These are phyloP conservation scores for Drosophila monieri DNA, from an alignment of 2,888 invertebrate species.

Conservation along the genomic window DNA sequence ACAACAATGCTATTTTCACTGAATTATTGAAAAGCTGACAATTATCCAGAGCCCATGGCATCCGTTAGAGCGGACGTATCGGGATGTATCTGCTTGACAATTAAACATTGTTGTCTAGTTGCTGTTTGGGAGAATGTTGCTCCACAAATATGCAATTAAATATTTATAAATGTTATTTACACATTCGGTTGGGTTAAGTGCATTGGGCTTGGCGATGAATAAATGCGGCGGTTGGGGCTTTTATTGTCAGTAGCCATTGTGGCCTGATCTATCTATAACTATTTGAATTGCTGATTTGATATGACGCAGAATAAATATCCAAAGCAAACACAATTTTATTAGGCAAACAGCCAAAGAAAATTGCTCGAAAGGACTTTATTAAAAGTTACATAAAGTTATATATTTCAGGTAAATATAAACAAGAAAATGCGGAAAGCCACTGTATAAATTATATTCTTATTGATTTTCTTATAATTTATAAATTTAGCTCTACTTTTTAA, in stretches of 20 bases:
- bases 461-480: not conserved
- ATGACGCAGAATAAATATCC: conserved; percentile 18
- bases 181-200: conserved; percentile 34
- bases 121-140: conserved; percentile 22
- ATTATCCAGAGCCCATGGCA: conserved; percentile 45
- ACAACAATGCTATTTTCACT: conserved; percentile 41
- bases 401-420: conserved; percentile 7
- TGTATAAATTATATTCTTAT: not conserved
- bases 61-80: not conserved
- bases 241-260: conserved; percentile 19
- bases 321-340: conserved; percentile 12
- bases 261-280: conserved; percentile 35
- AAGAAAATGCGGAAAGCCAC: not conserved
- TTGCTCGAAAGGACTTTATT: conserved; percentile 4
- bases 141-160: conserved; percentile 43
- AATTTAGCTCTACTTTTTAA: not conserved
- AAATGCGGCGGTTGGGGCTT: not conserved
- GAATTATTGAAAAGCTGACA: conserved; percentile 63
- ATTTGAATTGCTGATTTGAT: conserved; percentile 41
- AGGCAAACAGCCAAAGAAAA: conserved; percentile 1
- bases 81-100: conserved; percentile 50
- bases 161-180: conserved; percentile 52
- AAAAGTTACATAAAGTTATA: conserved; percentile 16
- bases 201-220: conserved; percentile 18
- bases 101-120: conserved; percentile 47